Base-by-base conservation (phyloP, 2,113 vertebrate genomes). In the Chrysochloris asiatica region DNA sequence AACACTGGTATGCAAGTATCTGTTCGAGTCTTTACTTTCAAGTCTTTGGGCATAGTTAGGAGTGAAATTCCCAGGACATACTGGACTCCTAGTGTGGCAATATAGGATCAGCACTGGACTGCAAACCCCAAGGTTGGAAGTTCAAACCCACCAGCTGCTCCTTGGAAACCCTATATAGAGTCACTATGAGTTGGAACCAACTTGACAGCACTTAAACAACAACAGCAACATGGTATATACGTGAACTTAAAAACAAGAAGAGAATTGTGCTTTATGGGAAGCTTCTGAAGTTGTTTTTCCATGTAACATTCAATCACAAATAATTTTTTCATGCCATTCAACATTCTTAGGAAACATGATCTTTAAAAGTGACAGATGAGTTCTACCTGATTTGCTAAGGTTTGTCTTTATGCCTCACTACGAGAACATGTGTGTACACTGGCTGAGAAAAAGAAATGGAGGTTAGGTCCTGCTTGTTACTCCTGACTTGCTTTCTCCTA, bases 251-350 rank as follows among this genome's bases (percentile, higher is more conserved):
- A 88, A 76, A 75, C 30, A 54, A 85, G 54, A 75, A 71, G 45
- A 85, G 79, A 91, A 63, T 65, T 45, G 82, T 26, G 75, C 26
- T 88, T 90, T 41, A 88, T 65, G 59, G 63, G 50, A 36, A 65
- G 54, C 47, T 93, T 94, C 28, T 11, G 30, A 71, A 85, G 56
- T n/a, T 83, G 65, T 59, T 78, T 94, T 91, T 88, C 47, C 47
- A 54, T 2, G 4, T 14, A 41, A 50, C 33, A 45, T 54, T 63
- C 47, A 72, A 43, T 79, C 75, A 76, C 16, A 83, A 82, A 38
- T 41, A 56, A 26, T 38, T 76, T 81, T 41, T 65, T 17, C 41
- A 16, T 48, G 59, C 28, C 73, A 61, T 65, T 59, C 59, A 52
- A 56, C 0, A 2, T 41, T 83, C 52, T 69, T 90, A 8, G 80